These are phyloP conservation scores for Apogon talboti DNA, from an alignment of 2,797 vertebrate species.

Conservation along the genomic window DNA sequence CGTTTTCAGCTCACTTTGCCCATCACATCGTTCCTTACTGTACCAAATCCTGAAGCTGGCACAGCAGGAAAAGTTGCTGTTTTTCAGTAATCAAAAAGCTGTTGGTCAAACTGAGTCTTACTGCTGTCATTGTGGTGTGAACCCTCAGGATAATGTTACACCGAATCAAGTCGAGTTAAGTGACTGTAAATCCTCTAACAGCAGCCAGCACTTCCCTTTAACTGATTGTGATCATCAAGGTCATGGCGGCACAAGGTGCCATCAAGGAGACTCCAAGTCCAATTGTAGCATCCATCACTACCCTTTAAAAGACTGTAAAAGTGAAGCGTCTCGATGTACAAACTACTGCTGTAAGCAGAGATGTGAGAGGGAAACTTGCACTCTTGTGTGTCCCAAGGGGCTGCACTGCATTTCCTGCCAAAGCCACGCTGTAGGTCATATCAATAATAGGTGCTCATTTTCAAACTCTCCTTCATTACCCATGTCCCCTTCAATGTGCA, in stretches of 20 bases:
- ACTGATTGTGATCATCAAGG: slow-evolving; percentile 52
- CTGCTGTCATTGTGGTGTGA: slow-evolving; percentile 81
- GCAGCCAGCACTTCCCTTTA: slow-evolving; percentile 38
- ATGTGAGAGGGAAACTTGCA: slow-evolving; percentile 79
- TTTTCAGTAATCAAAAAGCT: slow-evolving; percentile 70
- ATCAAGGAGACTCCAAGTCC: slow-evolving; percentile 55
- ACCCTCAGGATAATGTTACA: slow-evolving; percentile 65
- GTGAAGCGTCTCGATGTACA: slow-evolving; percentile 39
- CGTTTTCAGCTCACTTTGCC: slow-evolving; percentile 91
- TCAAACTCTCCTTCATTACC: slow-evolving; percentile 47
- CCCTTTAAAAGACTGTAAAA: slow-evolving; percentile 56
- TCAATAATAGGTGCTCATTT: slow-evolving; percentile 79
- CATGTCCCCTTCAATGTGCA: slow-evolving; percentile 38
- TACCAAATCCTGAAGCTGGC: slow-evolving; percentile 91
- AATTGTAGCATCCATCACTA: slow-evolving; percentile 45
- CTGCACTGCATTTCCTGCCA: slow-evolving; percentile 87
- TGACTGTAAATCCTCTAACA: slow-evolving; percentile 75
- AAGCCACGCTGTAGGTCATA: slow-evolving; percentile 80
- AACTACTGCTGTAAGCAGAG: slow-evolving; percentile 81
- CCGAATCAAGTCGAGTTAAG: slow-evolving; percentile 69
- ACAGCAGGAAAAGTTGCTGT: slow-evolving; percentile 84
- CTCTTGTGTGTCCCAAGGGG: slow-evolving; percentile 86
- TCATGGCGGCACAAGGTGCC: slow-evolving; percentile 36
- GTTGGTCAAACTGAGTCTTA: slow-evolving; percentile 77
- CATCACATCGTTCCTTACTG: slow-evolving; percentile 90